Conservation (phyloP, 64 coral and sea anemone genomes). For the Dendronephthya gigantea region DNA sequence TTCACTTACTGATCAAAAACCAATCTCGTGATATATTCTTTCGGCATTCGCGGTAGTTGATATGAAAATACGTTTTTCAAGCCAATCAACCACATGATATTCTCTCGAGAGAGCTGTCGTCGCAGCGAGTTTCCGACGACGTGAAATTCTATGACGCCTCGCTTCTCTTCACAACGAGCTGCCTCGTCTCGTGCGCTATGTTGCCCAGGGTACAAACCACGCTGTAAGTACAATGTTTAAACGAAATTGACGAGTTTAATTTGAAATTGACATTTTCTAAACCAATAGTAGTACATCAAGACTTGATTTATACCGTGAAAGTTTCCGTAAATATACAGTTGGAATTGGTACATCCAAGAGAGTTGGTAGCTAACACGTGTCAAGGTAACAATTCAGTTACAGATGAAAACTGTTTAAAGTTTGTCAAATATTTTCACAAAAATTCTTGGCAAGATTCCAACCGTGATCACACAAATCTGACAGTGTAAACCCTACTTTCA, state of each 20-base stretch:
- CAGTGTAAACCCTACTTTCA: too few relatives aligned
- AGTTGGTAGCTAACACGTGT: too few relatives aligned
- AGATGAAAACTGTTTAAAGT: too few relatives aligned
- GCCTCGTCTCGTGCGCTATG: conserved; percentile 92
- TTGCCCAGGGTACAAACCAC: conserved; percentile 67
- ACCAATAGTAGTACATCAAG: not conserved
- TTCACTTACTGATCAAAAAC: conserved; percentile 99
- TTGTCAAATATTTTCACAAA: too few relatives aligned
- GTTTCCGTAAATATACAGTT: too few relatives aligned
- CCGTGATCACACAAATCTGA: too few relatives aligned
- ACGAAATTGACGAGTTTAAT: too few relatives aligned
- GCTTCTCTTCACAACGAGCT: conserved; percentile 84
- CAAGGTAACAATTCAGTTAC: too few relatives aligned
- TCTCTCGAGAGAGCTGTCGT: conserved; percentile 60
- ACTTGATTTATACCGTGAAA: too few relatives aligned
- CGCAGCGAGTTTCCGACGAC: conserved; percentile 89
- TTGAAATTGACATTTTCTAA: too few relatives aligned
- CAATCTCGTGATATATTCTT: conserved; percentile 91
- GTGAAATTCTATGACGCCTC: conserved; percentile 95
- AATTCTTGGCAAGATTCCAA: too few relatives aligned
- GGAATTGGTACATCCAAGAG: too few relatives aligned
- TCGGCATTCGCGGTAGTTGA: conserved; percentile 90
- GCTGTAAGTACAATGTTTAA: conserved; percentile 48
- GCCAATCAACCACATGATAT: conserved; percentile 72
- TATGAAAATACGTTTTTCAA: conserved; percentile 96